Evolutionary conservation across 2,113 vertebrate species (phyloP).

Genomic region (Leucopsar rothschildi): DNA sequence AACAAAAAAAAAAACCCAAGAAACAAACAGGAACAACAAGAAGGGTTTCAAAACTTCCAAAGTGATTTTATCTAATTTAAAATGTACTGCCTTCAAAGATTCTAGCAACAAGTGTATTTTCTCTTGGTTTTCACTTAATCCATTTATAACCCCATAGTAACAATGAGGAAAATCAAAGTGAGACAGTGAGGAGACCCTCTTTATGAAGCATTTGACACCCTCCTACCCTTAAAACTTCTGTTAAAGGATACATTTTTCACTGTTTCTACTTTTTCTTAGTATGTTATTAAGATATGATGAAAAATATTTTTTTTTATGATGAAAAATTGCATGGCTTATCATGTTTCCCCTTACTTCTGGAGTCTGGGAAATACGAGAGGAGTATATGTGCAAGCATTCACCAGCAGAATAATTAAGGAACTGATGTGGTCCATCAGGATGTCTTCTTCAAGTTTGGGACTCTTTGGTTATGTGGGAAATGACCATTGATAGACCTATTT

Average conservation of each 20-base stretch:
- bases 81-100: not conserved
- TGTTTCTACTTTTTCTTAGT: not conserved
- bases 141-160: not conserved
- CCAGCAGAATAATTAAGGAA: conserved; percentile 64
- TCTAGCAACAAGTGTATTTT: not conserved
- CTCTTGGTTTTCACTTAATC: not conserved
- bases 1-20: too few relatives aligned
- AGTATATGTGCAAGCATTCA: not conserved
- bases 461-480: conserved; percentile 82
- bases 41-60: not conserved
- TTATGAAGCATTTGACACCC: not conserved
- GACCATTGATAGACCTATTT: conserved; percentile 78
- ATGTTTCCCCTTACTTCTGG: not conserved
- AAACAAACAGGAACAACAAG: not conserved
- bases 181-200: accelerated
- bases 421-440: conserved; percentile 78
- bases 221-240: not conserved
- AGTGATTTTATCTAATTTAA: not conserved
- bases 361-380: not conserved
- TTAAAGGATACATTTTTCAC: not conserved
- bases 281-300: not conserved
- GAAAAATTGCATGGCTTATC: not conserved
- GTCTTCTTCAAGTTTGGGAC: conserved; percentile 81
- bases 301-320: not conserved
- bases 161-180: not conserved